These are phyloP conservation scores for Pherbina coryleti DNA, from an alignment of 2,888 invertebrate genomes.

Conservation along the genomic window DNA sequence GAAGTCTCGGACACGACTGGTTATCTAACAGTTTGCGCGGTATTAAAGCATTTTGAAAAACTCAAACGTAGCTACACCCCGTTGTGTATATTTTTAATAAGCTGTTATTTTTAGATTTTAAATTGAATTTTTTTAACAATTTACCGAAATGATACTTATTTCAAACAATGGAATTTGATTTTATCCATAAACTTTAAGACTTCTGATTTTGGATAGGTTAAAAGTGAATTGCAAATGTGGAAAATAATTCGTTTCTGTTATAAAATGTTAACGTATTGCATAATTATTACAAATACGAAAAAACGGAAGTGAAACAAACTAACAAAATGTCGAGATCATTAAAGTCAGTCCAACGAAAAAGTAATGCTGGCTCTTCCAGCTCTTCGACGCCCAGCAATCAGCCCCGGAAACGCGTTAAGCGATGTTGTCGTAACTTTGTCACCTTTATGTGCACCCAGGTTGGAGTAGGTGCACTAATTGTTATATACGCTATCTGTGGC, in stretches of 20 bases:
- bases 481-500: conserved; percentile 88
- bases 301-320: neutral
- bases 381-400: conserved; percentile 77
- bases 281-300: conserved; percentile 29
- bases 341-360: conserved; percentile 43
- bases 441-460: conserved; percentile 95
- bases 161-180: neutral
- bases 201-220: no score
- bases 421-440: conserved; percentile 86
- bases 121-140: neutral
- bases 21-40: conserved; percentile 1
- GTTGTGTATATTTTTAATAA: conserved; percentile 25
- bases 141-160: neutral
- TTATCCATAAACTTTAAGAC: no score
- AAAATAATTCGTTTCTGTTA: neutral
- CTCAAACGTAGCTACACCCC: neutral
- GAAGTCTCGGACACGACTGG: neutral
- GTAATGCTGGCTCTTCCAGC: conserved; percentile 40
- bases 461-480: conserved; percentile 89
- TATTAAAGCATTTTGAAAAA: neutral
- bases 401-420: conserved; percentile 84
- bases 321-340: conserved; percentile 44
- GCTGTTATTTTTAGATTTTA: conserved; percentile 28
- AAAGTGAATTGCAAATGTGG: no score
- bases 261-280: neutral